Evolutionary conservation across 2,113 vertebrate species (phyloP).

Genomic region (Colossoma macropomum): DNA sequence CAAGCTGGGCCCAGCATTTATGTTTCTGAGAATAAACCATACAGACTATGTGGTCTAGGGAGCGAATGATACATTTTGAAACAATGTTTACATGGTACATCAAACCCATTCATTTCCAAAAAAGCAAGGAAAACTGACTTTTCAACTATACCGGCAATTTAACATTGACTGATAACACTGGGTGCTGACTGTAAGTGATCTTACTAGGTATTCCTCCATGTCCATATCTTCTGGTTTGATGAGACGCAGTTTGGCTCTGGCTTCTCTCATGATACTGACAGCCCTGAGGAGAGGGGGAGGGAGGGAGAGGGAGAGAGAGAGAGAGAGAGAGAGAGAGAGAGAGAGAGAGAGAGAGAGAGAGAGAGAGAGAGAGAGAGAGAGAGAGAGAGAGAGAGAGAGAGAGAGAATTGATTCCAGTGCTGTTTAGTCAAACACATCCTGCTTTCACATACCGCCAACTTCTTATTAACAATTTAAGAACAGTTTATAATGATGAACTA

Average conservation of each 20-base stretch:
- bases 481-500: not conserved
- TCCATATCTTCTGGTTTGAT: slow-evolving; percentile 94
- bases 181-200: not conserved
- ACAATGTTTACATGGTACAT: too few relatives aligned
- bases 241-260: slow-evolving; percentile 87
- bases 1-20: not conserved
- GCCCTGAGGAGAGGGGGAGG: slow-evolving; percentile 86
- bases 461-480: not conserved
- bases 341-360: too few relatives aligned
- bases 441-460: not conserved
- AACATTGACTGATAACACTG: too few relatives aligned
- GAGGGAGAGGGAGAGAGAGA: too few relatives aligned
- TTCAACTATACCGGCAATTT: too few relatives aligned
- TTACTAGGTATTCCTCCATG: slow-evolving; percentile 95
- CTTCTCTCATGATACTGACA: slow-evolving; percentile 96
- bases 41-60: too few relatives aligned
- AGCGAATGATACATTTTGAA: too few relatives aligned
- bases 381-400: rapidly evolving
- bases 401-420: not conserved
- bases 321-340: too few relatives aligned
- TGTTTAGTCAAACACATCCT: not conserved
- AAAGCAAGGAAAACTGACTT: too few relatives aligned
- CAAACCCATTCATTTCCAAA: too few relatives aligned
- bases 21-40: too few relatives aligned
- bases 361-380: too few relatives aligned